Percentiles rank a stretch among this genome's conserved stretches.
Conservation (phyloP, 2,797 vertebrate genomes). For the Amazona finschi region DNA sequence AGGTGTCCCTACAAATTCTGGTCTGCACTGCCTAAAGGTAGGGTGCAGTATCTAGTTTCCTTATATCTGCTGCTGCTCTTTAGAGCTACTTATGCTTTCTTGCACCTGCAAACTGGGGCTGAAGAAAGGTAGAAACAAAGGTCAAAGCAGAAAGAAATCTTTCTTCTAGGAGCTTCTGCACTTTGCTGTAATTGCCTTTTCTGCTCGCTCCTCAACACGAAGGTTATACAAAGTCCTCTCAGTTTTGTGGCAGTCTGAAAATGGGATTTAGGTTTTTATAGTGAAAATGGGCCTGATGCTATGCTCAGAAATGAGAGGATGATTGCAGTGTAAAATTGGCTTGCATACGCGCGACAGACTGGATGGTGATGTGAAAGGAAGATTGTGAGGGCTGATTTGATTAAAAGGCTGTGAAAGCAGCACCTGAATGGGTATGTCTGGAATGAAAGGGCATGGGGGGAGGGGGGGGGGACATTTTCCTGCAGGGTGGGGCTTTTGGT, state of each 20-base stretch:
- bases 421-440: neutral
- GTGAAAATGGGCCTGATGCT: conserved; percentile 5
- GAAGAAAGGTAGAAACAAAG: neutral
- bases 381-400: conserved; percentile 30
- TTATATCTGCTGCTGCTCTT: neutral
- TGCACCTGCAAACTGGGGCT: neutral
- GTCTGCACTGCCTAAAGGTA: neutral
- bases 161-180: neutral
- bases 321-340: conserved; percentile 45
- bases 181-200: neutral
- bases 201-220: neutral
- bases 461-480: neutral
- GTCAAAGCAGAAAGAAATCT: neutral
- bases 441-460: neutral
- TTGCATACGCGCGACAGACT: neutral
- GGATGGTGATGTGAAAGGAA: conserved; percentile 43
- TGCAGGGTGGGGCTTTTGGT: neutral
- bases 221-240: neutral
- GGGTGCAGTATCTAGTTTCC: neutral
- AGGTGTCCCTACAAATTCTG: neutral
- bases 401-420: conserved; percentile 46
- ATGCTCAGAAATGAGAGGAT: conserved; percentile 37
- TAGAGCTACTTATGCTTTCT: neutral
- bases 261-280: conserved; percentile 8
- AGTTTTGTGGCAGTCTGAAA: neutral